phyloP scores from a whole-genome alignment of 1,140 invertebrate genomes.

The Triops cancriformis region DNA sequence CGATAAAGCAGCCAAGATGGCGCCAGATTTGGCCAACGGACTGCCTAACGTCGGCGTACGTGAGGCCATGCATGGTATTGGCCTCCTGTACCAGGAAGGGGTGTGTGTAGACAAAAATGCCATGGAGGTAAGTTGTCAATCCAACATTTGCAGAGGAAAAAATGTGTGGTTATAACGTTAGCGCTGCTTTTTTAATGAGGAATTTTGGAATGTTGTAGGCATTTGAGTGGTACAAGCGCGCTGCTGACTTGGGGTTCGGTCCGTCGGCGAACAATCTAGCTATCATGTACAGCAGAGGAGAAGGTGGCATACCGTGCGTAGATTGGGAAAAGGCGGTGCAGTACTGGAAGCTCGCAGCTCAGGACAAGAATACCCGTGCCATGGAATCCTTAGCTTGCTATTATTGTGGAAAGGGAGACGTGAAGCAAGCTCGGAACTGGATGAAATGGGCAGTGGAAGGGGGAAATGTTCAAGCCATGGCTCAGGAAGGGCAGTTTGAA shows the following conservation, averaged over 20 bases:
- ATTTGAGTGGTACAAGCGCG: conserved; percentile 21
- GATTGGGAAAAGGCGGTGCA: conserved; percentile 25
- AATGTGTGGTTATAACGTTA: no score
- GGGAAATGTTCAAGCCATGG: neutral
- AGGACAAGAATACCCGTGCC: conserved; percentile 2
- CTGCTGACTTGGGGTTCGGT: conserved; percentile 11
- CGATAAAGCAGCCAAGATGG: neutral
- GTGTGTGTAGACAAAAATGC: neutral
- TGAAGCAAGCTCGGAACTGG: neutral
- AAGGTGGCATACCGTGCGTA: neutral
- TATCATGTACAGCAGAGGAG: neutral
- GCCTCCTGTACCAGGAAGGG: neutral
- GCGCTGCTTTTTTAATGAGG: no score
- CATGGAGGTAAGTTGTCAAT: neutral
- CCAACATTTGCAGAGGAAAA: neutral
- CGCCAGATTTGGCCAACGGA: neutral
- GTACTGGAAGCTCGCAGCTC: conserved; percentile 26
- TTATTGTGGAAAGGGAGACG: neutral
- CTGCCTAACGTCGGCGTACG: neutral
- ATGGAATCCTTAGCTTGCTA: conserved; percentile 21
- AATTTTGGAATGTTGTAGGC: neutral
- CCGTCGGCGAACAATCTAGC: conserved; percentile 27
- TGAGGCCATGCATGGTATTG: neutral
- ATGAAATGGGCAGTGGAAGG: neutral
- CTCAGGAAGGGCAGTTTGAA: neutral